Base-by-base conservation (phyloP, 2,797 vertebrate species). In the Clarias fuscus region DNA sequence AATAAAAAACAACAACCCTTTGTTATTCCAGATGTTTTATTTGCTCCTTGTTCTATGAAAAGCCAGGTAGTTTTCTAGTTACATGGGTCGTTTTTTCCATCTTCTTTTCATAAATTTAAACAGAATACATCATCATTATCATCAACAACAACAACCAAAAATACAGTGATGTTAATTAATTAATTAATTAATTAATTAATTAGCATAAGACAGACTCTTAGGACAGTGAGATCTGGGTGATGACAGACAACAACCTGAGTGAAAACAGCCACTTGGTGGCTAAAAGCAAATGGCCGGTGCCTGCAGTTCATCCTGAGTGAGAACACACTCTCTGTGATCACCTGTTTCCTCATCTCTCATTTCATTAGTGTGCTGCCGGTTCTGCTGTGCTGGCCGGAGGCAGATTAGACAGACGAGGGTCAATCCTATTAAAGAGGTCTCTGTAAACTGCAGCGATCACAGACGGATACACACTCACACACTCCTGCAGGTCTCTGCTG, bases 391-490 rank as follows among this genome's bases (percentile, higher is more conserved):
- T 93, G 92, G 94, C 88, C 91, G 92, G 88, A 92, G 93, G 91
- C 84, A 93, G 95, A 96, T 96, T 95, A 96, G 91, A 91, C 86
- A 91, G 93, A 91, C 82, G 83, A 91, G 90, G 90, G 85, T 90
- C 92, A 95, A 96, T 96, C 96, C 95, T 94, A 94, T 96, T 96
- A 96, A 94, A 95, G 80, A 88, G 90, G 94, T 93, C 94, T 90
- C 89, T 88, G 91, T 95, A 95, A 95, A 92, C 94, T 92, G 88
- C 87, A 86, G 87, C 73, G 90, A 93, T 92, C 92, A 70, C 92
- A 87, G 89, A 84, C 86, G 90, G 82, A 80, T n/a, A 82, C 88
- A 82, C 67, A 65, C 68, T 62, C 70, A 53, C 37, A 80, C 64
- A 62, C 84, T 91, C 87, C 89, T 91, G 90, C 85, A 87, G 80